Percentiles rank a stretch among this genome's conserved stretches.
These are phyloP conservation scores for Agonopterix alstromeriana DNA, from an alignment of 2,888 invertebrate genomes.

Conservation along the genomic window DNA sequence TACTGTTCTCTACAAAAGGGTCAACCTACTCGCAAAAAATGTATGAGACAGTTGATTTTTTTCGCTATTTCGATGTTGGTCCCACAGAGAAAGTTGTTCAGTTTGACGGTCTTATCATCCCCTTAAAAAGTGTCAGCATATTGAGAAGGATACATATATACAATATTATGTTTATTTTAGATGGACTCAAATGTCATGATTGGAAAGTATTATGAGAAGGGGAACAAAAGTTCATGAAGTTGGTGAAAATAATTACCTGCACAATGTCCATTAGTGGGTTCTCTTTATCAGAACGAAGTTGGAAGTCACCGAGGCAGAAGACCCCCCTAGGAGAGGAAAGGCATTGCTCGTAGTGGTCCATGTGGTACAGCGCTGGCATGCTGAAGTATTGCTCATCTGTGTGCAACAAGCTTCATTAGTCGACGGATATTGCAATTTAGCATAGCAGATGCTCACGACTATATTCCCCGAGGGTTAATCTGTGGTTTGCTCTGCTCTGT, in stretches of 20 bases:
- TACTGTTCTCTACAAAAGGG: no score
- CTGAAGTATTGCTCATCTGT: conserved; percentile 42
- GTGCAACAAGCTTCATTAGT: conserved; percentile 2
- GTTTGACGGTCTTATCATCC: no score
- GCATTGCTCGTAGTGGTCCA: conserved; percentile 51
- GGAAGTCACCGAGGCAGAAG: conserved; percentile 41
- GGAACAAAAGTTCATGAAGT: neutral
- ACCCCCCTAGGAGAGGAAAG: conserved; percentile 33
- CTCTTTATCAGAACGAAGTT: neutral
- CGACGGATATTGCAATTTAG: neutral
- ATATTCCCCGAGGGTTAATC: no score
- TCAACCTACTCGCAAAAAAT: no score
- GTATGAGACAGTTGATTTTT: no score
- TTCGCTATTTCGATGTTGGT: no score
- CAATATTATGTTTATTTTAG: conserved; percentile 5
- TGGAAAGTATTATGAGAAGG: neutral
- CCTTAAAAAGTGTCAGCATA: no score
- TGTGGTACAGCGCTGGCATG: conserved; percentile 48
- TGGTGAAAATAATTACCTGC: neutral
- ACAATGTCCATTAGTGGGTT: neutral
- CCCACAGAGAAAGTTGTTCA: no score
- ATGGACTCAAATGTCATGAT: neutral
- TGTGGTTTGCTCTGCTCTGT: no score
- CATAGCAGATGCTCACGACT: no score
- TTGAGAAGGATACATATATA: no score